phyloP scores from a whole-genome alignment of 1,140 invertebrate species.

The Panagrolaimus sp. region DNA sequence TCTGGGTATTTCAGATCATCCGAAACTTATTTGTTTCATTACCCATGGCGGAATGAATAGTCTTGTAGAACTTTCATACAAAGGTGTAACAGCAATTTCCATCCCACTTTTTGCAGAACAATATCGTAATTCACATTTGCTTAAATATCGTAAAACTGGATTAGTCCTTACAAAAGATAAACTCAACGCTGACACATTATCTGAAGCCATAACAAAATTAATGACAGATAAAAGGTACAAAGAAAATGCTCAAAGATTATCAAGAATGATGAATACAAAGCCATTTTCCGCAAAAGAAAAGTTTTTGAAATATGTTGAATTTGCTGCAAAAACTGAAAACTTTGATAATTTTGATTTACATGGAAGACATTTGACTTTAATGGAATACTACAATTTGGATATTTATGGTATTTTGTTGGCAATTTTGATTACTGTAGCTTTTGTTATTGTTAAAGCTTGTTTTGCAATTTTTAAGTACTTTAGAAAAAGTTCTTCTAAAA shows the following conservation, averaged over 20 bases:
- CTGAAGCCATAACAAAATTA: conserved; percentile 9
- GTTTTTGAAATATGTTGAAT: conserved; percentile 14
- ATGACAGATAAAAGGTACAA: neutral
- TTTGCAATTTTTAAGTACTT: too few species aligned
- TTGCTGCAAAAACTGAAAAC: conserved; percentile 15
- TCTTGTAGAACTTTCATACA: conserved; percentile 73
- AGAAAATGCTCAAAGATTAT: neutral
- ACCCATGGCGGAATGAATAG: conserved; percentile 68
- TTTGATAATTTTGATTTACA: conserved; percentile 1
- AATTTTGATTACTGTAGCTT: neutral
- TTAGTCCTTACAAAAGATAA: conserved; percentile 5
- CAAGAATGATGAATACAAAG: conserved; percentile 17
- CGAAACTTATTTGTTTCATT: conserved; percentile 13
- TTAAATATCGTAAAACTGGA: neutral
- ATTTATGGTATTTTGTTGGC: conserved; percentile 11
- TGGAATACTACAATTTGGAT: conserved; percentile 17
- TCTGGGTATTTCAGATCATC: conserved; percentile 10
- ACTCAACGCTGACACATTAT: conserved; percentile 7
- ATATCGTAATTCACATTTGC: conserved; percentile 12
- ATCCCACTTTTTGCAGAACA: conserved; percentile 61
- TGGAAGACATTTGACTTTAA: conserved; percentile 12
- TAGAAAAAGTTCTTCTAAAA: too few species aligned
- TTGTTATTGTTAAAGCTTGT: neutral
- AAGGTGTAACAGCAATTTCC: conserved; percentile 72
- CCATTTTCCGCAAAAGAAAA: conserved; percentile 15